Percentiles rank a stretch among this genome's conserved stretches.
phyloP scores from a whole-genome alignment of 2,113 vertebrate genomes.

The Triplophysa tibetana region DNA sequence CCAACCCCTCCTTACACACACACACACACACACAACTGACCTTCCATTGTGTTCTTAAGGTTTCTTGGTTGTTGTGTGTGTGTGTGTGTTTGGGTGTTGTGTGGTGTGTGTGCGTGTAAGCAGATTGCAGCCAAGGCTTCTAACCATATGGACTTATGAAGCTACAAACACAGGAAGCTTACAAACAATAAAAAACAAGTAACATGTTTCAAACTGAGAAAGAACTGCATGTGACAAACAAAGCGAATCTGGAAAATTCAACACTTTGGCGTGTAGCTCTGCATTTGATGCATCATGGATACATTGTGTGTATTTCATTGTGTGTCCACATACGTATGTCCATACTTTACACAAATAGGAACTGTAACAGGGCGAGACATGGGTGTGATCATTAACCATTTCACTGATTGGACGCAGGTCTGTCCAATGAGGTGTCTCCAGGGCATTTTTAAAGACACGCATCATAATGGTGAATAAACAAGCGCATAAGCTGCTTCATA shows the following conservation, averaged over 20 bases:
- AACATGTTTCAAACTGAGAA: too few species aligned
- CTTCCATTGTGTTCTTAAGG: background rate
- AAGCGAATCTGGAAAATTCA: background rate
- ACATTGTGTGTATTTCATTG: background rate
- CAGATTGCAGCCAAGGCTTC: too few species aligned
- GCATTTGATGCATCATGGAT: too few species aligned
- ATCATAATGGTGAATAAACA: constrained; percentile 40
- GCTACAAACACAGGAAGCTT: background rate
- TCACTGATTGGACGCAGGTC: constrained; percentile 43
- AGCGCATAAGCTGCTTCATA: constrained; percentile 34
- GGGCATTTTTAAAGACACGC: constrained; percentile 18
- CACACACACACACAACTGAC: background rate
- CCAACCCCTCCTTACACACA: background rate
- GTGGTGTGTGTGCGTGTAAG: background rate
- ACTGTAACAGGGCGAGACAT: constrained; percentile 34
- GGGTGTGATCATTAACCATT: constrained; percentile 16
- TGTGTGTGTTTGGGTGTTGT: too few species aligned
- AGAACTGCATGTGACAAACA: background rate
- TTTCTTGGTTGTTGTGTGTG: constrained; percentile 1
- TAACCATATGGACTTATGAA: background rate
- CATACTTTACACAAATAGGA: constrained; percentile 12
- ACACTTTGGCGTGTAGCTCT: too few species aligned
- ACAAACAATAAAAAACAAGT: too few species aligned
- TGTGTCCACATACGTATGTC: constrained; percentile 1
- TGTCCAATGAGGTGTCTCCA: constrained; percentile 2